phyloP scores from a whole-genome alignment of 2,797 vertebrate species.

The Echiichthys vipera region DNA sequence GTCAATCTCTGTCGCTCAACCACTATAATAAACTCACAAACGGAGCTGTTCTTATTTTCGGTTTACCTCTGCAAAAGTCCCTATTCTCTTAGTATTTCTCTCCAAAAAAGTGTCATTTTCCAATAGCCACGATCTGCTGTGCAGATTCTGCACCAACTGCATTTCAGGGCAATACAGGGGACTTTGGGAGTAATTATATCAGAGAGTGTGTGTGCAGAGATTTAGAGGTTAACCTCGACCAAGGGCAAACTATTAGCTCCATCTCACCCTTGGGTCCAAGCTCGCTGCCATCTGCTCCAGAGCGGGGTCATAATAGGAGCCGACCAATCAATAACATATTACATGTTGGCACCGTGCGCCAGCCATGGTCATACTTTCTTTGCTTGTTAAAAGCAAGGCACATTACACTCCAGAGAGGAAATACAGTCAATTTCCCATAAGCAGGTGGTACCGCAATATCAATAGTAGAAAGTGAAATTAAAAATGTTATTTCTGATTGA shows the following conservation, averaged over 20 bases:
- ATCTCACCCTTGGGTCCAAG: constrained; percentile 66
- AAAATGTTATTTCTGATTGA: constrained; percentile 28
- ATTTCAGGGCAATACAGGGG: constrained; percentile 41
- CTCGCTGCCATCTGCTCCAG: constrained; percentile 75
- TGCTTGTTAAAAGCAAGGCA: constrained; percentile 49
- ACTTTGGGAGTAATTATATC: constrained; percentile 54
- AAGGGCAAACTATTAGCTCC: constrained; percentile 70
- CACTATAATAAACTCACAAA: constrained; percentile 4
- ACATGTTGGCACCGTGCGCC: constrained; percentile 46
- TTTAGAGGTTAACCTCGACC: constrained; percentile 70
- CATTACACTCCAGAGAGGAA: constrained; percentile 35
- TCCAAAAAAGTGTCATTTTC: constrained; percentile 17
- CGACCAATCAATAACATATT: constrained; percentile 70
- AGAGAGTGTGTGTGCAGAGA: constrained; percentile 10
- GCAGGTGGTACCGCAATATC: background rate
- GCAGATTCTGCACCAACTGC: constrained; percentile 41
- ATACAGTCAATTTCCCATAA: constrained; percentile 21
- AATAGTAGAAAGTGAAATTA: constrained; percentile 38
- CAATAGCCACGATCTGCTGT: constrained; percentile 2
- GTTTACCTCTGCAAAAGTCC: background rate
- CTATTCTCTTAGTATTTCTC: background rate
- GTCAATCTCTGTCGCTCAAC: constrained; percentile 4
- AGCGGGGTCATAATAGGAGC: constrained; percentile 62
- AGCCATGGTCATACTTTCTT: constrained; percentile 36
- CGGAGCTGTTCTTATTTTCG: background rate